phyloP scores from a whole-genome alignment of 2,888 invertebrate genomes.

The Lithosia quadra region DNA sequence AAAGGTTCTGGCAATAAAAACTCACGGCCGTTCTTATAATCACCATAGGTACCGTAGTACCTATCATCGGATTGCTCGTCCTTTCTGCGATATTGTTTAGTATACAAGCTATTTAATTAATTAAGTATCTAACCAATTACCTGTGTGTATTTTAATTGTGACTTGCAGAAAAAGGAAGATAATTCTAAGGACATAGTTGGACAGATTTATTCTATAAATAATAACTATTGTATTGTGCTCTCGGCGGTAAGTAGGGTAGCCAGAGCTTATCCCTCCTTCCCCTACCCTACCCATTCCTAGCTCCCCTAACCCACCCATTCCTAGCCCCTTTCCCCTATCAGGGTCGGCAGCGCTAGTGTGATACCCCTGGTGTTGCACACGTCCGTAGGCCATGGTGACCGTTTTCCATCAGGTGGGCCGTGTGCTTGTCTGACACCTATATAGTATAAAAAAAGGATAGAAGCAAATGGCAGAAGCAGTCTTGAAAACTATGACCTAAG shows the following conservation, averaged over 20 bases:
- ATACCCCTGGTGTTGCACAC: no score
- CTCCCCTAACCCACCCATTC: no score
- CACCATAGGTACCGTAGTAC: background rate
- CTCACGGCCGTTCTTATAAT: background rate
- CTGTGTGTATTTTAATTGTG: background rate
- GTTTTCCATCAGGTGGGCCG: no score
- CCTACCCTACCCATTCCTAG: no score
- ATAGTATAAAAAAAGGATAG: no score
- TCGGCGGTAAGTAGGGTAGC: no score
- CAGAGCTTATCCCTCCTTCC: no score
- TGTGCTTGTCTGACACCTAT: no score
- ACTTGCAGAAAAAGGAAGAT: background rate
- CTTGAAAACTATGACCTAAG: background rate
- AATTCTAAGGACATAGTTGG: background rate
- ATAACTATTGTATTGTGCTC: background rate
- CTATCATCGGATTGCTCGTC: background rate
- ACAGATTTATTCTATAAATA: background rate
- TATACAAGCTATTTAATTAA: background rate
- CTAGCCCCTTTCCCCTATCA: no score
- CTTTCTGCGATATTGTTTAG: background rate
- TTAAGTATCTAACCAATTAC: background rate
- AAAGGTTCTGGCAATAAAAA: background rate
- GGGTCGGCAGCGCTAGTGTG: no score
- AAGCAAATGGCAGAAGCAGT: no score
- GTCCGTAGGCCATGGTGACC: no score